These are phyloP conservation scores for Hypothenemus hampei DNA, from an alignment of 1,140 invertebrate genomes.

Conservation along the genomic window DNA sequence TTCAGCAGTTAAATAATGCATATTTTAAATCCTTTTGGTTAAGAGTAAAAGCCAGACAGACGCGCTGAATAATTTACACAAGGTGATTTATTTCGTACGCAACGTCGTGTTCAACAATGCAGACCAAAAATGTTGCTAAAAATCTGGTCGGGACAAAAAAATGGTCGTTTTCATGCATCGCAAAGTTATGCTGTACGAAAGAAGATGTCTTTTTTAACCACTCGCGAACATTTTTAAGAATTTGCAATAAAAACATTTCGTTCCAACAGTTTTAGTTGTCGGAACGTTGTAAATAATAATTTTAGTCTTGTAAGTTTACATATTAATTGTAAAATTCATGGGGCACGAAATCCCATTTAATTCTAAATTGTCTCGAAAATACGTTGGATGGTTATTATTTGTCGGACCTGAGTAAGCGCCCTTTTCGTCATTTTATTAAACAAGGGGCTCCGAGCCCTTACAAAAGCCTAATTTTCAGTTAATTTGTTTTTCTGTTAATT, in stretches of 20 bases:
- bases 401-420: slow-evolving; percentile 11
- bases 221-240: not conserved
- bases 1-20: slow-evolving; percentile 6
- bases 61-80: slow-evolving; percentile 26
- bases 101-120: slow-evolving; percentile 18
- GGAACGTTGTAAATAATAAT: no score
- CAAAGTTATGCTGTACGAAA: slow-evolving; percentile 12
- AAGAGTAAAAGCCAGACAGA: slow-evolving; percentile 23
- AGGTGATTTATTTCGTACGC: slow-evolving; percentile 23
- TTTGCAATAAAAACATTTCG: no score
- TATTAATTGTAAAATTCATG: not conserved
- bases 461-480: slow-evolving; percentile 22
- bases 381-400: slow-evolving; percentile 15
- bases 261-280: no score
- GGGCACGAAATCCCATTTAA: slow-evolving; percentile 14
- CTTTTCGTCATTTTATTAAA: slow-evolving; percentile 26
- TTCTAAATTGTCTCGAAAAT: slow-evolving; percentile 23
- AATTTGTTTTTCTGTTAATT: slow-evolving; percentile 21
- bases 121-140: slow-evolving; percentile 22
- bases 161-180: slow-evolving; percentile 13
- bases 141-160: slow-evolving; percentile 21
- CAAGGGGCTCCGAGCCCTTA: slow-evolving; percentile 6
- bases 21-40: slow-evolving; percentile 18
- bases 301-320: not conserved
- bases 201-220: slow-evolving; percentile 15